These are phyloP conservation scores for Arrhamphus sclerolepis DNA, from an alignment of 2,797 vertebrate species.

Conservation along the genomic window DNA sequence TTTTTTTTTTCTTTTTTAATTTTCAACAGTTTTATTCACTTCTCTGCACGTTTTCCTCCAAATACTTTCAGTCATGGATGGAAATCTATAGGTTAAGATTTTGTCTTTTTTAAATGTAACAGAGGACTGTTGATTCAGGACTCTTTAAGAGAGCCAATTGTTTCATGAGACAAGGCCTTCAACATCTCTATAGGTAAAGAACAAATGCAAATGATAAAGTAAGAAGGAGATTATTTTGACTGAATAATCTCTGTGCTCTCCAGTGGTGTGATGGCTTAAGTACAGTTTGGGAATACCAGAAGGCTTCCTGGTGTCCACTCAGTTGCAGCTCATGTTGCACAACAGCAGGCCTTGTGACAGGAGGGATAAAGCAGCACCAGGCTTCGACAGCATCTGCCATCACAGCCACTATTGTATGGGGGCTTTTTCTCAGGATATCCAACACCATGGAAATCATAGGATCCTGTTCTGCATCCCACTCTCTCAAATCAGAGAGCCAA, in stretches of 20 bases:
- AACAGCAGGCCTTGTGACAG: constrained; percentile 76
- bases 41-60: neutral
- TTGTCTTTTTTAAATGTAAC: neutral
- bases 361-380: constrained; percentile 73
- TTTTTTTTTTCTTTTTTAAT: neutral
- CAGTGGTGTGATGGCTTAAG: constrained; percentile 38
- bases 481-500: constrained; percentile 63
- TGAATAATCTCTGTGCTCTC: constrained; percentile 20
- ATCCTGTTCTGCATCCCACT: constrained; percentile 76
- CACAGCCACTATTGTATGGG: constrained; percentile 81
- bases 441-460: constrained; percentile 78
- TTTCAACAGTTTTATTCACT: neutral
- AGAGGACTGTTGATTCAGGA: neutral
- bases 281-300: constrained; percentile 54
- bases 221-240: constrained; percentile 40
- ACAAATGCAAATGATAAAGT: neutral
- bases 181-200: neutral
- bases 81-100: neutral
- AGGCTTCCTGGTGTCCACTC: constrained; percentile 56
- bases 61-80: neutral
- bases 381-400: constrained; percentile 70
- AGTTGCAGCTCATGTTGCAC: constrained; percentile 62
- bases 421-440: constrained; percentile 82
- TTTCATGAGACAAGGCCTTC: neutral
- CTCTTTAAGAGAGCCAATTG: neutral